Conservation (phyloP, 2,113 vertebrate genomes). For the Rhinichthys klamathensis region DNA sequence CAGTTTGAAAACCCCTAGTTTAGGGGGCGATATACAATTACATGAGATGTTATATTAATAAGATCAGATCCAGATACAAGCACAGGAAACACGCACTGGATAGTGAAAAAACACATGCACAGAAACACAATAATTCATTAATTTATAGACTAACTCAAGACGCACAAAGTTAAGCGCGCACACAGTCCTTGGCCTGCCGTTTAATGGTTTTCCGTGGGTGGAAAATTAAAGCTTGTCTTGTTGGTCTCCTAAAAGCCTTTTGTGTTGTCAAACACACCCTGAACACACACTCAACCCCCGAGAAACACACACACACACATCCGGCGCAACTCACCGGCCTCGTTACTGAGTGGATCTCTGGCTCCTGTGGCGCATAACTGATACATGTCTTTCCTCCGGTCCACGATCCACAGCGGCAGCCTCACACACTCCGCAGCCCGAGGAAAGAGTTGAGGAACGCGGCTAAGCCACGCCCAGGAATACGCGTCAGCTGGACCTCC, state of each 20-base stretch:
- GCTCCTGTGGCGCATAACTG: conserved; percentile 57
- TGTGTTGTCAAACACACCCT: background rate
- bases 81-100: background rate
- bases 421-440: conserved; percentile 2
- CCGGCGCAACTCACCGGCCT: conserved; percentile 61
- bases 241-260: background rate
- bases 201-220: conserved; percentile 7
- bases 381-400: conserved; percentile 69
- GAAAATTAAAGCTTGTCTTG: conserved; percentile 23
- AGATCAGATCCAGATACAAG: background rate
- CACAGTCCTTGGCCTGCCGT: background rate
- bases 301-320: background rate
- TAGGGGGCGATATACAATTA: background rate
- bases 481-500: conserved; percentile 31
- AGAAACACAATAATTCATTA: background rate
- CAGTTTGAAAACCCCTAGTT: background rate
- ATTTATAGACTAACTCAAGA: background rate
- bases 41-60: background rate
- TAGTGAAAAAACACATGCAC: background rate
- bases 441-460: conserved; percentile 44
- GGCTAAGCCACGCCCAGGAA: conserved; percentile 51
- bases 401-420: conserved; percentile 41
- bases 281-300: background rate
- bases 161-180: background rate
- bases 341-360: conserved; percentile 60